These are phyloP conservation scores for Acleris sparsana DNA, from an alignment of 2,888 invertebrate genomes.

Conservation along the genomic window DNA sequence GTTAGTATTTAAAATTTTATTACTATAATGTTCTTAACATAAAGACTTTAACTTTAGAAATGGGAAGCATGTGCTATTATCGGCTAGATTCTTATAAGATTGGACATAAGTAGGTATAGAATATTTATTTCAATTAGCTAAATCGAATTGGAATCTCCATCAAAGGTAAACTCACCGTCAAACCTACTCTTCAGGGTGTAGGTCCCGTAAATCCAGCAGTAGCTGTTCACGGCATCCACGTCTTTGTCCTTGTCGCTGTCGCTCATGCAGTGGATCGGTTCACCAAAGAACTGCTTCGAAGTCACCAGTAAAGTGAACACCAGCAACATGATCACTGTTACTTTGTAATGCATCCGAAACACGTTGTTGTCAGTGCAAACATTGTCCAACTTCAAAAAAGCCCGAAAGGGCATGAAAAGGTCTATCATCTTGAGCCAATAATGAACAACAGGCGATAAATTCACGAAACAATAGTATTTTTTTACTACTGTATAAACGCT, in stretches of 20 bases:
- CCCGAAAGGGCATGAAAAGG: conserved; percentile 86
- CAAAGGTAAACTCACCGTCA: conserved; percentile 53
- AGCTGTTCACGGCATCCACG: conserved; percentile 87
- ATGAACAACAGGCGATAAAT: conserved; percentile 4
- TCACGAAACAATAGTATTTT: not conserved
- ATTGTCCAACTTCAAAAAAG: conserved; percentile 86
- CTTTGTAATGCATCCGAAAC: conserved; percentile 89
- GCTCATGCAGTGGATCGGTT: conserved; percentile 90
- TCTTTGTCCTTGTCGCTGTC: conserved; percentile 72
- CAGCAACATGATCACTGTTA: conserved; percentile 88
- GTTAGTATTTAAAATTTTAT: too few species aligned
- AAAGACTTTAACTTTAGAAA: too few species aligned
- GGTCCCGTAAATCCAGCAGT: conserved; percentile 91
- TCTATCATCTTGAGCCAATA: conserved; percentile 80
- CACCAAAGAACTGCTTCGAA: conserved; percentile 93
- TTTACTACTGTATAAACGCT: conserved; percentile 8
- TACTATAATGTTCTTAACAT: too few species aligned
- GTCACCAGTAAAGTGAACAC: conserved; percentile 89
- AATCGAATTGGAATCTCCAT: too few species aligned
- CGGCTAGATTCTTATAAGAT: too few species aligned
- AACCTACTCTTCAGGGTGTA: conserved; percentile 82
- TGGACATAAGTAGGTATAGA: too few species aligned
- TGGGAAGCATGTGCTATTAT: too few species aligned
- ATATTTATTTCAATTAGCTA: too few species aligned
- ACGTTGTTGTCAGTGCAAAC: conserved; percentile 90